Evolutionary conservation across 1,140 invertebrate species (phyloP).

Genomic region (Danaus plexippus): DNA sequence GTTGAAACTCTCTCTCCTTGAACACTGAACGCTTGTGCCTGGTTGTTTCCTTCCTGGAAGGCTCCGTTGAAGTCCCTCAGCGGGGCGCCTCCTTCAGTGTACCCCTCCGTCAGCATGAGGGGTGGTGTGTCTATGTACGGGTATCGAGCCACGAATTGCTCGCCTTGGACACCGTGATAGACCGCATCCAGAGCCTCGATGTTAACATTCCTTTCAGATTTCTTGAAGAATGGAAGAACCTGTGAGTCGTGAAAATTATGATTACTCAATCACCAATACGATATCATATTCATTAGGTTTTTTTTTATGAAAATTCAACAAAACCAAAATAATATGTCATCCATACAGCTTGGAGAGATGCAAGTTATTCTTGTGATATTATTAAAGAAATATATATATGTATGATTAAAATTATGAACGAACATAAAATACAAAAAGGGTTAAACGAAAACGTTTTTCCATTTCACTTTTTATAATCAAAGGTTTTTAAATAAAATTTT

Average conservation of each 20-base stretch:
- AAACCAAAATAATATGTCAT: neutral
- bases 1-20: slow-evolving; percentile 79
- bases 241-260: slow-evolving; percentile 17
- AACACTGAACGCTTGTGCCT: slow-evolving; percentile 70
- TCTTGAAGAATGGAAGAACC: slow-evolving; percentile 85
- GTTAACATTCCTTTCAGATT: slow-evolving; percentile 79
- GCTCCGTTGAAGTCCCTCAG: slow-evolving; percentile 71
- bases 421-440: too few relatives aligned
- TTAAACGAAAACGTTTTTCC: neutral
- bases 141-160: slow-evolving; percentile 73
- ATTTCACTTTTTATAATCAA: neutral
- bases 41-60: slow-evolving; percentile 71
- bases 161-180: slow-evolving; percentile 74
- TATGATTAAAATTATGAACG: too few relatives aligned
- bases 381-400: too few relatives aligned
- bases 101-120: slow-evolving; percentile 71
- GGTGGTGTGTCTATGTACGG: slow-evolving; percentile 74
- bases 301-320: neutral
- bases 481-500: neutral
- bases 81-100: slow-evolving; percentile 71
- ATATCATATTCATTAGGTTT: neutral
- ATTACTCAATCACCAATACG: neutral
- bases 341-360: neutral
- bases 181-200: slow-evolving; percentile 51
- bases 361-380: neutral